Evolutionary conservation across 2,113 vertebrate species (phyloP), one percentile per base, ranked within the genome.

Genomic region (Monopterus albus): DNA sequence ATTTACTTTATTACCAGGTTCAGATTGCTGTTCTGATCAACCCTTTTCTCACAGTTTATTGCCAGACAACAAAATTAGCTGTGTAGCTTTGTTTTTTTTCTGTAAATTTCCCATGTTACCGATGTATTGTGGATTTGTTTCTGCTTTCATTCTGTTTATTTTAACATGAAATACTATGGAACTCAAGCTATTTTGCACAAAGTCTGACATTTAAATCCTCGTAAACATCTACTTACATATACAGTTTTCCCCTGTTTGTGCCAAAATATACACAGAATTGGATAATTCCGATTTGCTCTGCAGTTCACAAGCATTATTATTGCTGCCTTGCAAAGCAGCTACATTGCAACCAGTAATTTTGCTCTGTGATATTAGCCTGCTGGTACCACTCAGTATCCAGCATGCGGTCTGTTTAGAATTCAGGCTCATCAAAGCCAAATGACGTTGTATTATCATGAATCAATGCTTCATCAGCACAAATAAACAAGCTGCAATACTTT

Each of bases 391-490:
- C 0, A 2, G 15, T 25, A 42, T 9, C 23, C 72, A 75, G 39
- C 40, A 2, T 68, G 66, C 17, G 51, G 57, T 35, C 31, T 11
- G 14, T 65, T 47, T 59, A 11, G 14, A 60, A 20, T 20, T 57
- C 17, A 1, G 15, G n/a, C 31, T 77, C 51, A n/a, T 72, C 60
- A 35, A 29, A 63, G 13, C 38, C 47, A 65, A 71, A 43, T 38
- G 28, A 52, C 14, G 1, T 18, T 1, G 2, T 23, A 33, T 71
- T 29, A 59, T 15, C 6, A 3, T 31, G 9, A 49, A 38, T 70
- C 49, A 61, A n/a, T 39, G 71, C 47, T 47, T 68, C 35, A 56
- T 28, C 50, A 33, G 77, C 25, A 59, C 36, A 80, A 71, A 63
- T 65, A 76, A 45, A 61, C 36, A 77, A 39, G 49, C n/a, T n/a